Evolutionary conservation across 2,888 invertebrate species (phyloP).

Genomic region (Agrilus biguttatus): DNA sequence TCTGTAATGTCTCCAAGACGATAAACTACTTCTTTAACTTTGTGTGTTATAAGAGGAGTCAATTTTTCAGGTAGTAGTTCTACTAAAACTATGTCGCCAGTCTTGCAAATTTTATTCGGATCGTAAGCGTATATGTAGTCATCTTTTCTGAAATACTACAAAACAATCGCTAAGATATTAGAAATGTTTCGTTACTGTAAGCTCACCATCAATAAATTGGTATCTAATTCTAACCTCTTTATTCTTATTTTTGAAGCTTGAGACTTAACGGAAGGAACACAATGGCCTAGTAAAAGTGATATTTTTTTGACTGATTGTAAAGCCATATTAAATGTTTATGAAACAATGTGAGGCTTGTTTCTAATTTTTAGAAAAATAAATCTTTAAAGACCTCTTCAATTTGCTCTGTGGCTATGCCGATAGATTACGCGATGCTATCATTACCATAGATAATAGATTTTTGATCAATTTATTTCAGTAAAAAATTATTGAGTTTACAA

Average conservation of each 20-base stretch:
- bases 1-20: conserved; percentile 75
- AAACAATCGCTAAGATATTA: conserved; percentile 11
- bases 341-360: too few species aligned
- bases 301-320: conserved; percentile 34
- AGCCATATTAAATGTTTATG: conserved; percentile 11
- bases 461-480: too few species aligned
- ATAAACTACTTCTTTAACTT: conserved; percentile 65
- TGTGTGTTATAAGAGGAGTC: conserved; percentile 64
- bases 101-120: conserved; percentile 60
- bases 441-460: too few species aligned
- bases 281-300: conserved; percentile 56
- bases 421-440: too few species aligned
- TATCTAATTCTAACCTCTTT: conserved; percentile 58
- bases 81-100: conserved; percentile 71
- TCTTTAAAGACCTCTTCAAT: too few species aligned
- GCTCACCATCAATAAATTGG: conserved; percentile 63
- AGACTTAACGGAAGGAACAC: conserved; percentile 62
- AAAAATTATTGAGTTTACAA: too few species aligned
- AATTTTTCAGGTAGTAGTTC: conserved; percentile 56
- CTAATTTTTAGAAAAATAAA: too few species aligned
- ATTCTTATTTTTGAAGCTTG: conserved; percentile 68
- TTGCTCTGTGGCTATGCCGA: too few species aligned
- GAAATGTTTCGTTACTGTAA: neutral
- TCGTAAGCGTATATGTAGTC: conserved; percentile 65
- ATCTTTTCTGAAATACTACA: conserved; percentile 64